These are phyloP conservation scores for Cylindroiulus punctatus DNA, from an alignment of 2,888 invertebrate genomes.

Conservation along the genomic window DNA sequence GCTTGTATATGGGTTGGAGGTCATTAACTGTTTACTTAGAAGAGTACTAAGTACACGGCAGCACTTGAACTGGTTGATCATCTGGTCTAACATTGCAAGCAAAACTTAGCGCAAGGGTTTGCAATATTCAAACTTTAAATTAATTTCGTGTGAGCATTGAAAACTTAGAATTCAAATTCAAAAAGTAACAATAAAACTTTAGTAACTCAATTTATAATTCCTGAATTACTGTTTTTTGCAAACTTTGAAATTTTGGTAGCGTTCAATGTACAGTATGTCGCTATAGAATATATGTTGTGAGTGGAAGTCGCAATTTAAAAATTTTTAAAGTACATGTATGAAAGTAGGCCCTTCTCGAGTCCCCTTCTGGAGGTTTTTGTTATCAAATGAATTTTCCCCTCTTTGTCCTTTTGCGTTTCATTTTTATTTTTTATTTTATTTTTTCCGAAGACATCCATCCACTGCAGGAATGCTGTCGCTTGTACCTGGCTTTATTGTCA, in stretches of 20 bases:
- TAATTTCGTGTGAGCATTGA: too few species aligned
- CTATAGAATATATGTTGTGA: not conserved
- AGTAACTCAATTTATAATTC: too few species aligned
- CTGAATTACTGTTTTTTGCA: too few species aligned
- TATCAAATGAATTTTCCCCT: conserved; percentile 27
- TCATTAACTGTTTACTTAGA: not conserved
- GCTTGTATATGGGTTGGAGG: not conserved
- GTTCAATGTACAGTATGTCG: not conserved
- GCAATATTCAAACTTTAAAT: not conserved
- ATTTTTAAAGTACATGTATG: not conserved
- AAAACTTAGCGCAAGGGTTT: too few species aligned
- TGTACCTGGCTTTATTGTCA: conserved; percentile 33
- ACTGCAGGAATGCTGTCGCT: conserved; percentile 14
- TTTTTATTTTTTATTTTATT: not conserved
- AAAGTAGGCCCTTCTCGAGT: not conserved
- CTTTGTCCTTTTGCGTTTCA: conserved; percentile 10
- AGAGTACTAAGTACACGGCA: not conserved
- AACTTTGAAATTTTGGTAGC: not conserved
- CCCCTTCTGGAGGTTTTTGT: not conserved
- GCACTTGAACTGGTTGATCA: not conserved
- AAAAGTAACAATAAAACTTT: too few species aligned
- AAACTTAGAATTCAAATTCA: too few species aligned
- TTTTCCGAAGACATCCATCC: conserved; percentile 11
- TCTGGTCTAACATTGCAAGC: not conserved
- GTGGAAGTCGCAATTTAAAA: not conserved